A percentile compares a stretch with the other conserved stretches of the same genome.
Evolutionary conservation across 2,113 vertebrate genomes (phyloP).

Genomic region (Verasper variegatus): DNA sequence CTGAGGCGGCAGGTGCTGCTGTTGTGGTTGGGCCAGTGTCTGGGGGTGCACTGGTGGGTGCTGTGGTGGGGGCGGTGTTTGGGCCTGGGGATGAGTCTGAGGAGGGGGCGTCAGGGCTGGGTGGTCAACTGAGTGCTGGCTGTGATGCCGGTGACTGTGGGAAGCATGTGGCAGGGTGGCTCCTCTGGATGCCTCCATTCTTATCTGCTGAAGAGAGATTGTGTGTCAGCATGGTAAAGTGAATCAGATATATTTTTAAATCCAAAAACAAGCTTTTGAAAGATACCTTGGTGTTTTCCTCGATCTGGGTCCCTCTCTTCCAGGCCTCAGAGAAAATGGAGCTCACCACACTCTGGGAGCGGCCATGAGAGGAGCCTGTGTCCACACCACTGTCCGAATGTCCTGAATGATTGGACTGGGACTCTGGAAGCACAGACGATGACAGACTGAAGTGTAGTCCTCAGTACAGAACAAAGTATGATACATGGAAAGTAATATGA

Average conservation of each 20-base stretch:
- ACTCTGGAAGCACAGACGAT: constrained; percentile 81
- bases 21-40: neutral
- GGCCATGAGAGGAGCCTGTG: constrained; percentile 88
- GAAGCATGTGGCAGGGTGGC: constrained; percentile 79
- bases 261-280: neutral
- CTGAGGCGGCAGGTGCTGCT: constrained; percentile 23
- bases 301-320: constrained; percentile 97
- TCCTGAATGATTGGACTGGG: constrained; percentile 95
- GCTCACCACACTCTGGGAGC: constrained; percentile 97
- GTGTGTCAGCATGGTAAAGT: neutral
- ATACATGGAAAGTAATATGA: neutral
- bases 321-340: constrained; percentile 99
- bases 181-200: constrained; percentile 85
- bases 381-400: constrained; percentile 96
- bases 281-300: constrained; percentile 92
- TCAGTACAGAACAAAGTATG: neutral
- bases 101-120: constrained; percentile 46
- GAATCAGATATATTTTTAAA: neutral
- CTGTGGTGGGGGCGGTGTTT: neutral
- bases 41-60: constrained; percentile 64
- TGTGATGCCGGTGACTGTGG: constrained; percentile 73
- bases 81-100: constrained; percentile 32
- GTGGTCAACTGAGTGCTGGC: constrained; percentile 72
- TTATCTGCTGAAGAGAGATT: constrained; percentile 77
- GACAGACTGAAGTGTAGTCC: neutral